Evolutionary conservation across 2,797 vertebrate species (phyloP).

Genomic region (Discoglossus pictus): DNA sequence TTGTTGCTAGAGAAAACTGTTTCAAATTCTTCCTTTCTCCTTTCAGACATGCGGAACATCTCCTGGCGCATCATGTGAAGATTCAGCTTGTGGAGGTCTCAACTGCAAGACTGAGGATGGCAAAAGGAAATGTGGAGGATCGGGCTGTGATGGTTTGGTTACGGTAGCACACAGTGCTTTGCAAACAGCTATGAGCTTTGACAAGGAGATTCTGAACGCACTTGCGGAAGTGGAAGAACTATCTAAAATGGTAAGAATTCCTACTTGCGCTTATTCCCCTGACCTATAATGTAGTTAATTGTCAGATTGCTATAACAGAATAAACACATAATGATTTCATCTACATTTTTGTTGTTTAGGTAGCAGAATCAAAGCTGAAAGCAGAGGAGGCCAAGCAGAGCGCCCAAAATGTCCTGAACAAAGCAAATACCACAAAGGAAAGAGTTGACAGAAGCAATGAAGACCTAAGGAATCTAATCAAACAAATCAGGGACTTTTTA

Average conservation of each 20-base stretch:
- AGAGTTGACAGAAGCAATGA: slow-evolving; percentile 87
- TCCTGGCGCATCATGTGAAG: slow-evolving; percentile 73
- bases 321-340: no score
- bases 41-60: slow-evolving; percentile 84
- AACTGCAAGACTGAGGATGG: slow-evolving; percentile 79
- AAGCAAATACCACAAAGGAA: slow-evolving; percentile 87
- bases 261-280: no score
- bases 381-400: slow-evolving; percentile 89
- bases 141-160: slow-evolving; percentile 81
- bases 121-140: slow-evolving; percentile 79
- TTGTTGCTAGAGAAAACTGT: no score
- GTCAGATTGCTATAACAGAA: no score
- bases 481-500: slow-evolving; percentile 90
- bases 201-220: slow-evolving; percentile 82
- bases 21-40: not conserved
- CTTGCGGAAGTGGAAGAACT: slow-evolving; percentile 93
- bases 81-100: slow-evolving; percentile 83
- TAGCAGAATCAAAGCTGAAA: slow-evolving; percentile 86
- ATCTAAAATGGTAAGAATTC: slow-evolving; percentile 90
- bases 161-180: slow-evolving; percentile 75
- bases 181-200: slow-evolving; percentile 83
- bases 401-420: slow-evolving; percentile 83
- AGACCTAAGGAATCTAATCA: slow-evolving; percentile 88
- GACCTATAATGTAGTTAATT: no score
- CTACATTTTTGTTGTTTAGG: slow-evolving; percentile 69